Percentiles rank a stretch among this genome's conserved stretches.
phyloP scores from a whole-genome alignment of 30 jellyfish, hydroid and myxozoan species.

The Sanderia malayensis region DNA sequence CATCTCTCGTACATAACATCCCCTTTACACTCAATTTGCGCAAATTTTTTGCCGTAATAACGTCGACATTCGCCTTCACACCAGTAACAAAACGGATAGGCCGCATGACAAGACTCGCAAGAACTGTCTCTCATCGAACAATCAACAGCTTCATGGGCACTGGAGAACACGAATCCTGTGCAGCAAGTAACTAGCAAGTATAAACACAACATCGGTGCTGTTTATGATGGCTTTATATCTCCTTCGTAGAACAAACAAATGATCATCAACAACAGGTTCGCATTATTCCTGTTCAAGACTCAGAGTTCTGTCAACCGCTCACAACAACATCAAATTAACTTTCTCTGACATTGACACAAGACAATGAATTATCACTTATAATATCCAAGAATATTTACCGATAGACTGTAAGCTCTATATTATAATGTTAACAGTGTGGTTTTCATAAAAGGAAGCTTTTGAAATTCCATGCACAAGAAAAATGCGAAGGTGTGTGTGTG shows the following conservation, averaged over 20 bases:
- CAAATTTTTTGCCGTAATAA: conserved; percentile 45
- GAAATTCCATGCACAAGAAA: no score
- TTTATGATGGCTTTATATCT: background rate
- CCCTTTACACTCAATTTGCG: conserved; percentile 39
- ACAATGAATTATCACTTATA: no score
- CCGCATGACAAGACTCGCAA: conserved; percentile 63
- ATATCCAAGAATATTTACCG: no score
- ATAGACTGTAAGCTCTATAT: no score
- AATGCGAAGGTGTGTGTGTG: no score
- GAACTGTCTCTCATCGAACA: conserved; percentile 56
- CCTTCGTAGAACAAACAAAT: background rate
- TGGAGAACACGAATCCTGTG: background rate
- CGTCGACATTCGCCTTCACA: conserved; percentile 52
- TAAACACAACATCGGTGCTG: background rate
- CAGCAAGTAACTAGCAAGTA: background rate
- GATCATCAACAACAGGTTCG: no score
- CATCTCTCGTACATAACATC: conserved; percentile 38
- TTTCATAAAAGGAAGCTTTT: no score
- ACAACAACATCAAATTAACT: no score
- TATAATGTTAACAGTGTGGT: no score
- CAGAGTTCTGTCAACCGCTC: no score
- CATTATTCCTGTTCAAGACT: no score
- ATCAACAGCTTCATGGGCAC: conserved; percentile 43
- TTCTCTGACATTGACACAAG: no score
- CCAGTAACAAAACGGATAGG: conserved; percentile 66